phyloP scores from a whole-genome alignment of 2,888 invertebrate species.

The Tinea semifulvella region DNA sequence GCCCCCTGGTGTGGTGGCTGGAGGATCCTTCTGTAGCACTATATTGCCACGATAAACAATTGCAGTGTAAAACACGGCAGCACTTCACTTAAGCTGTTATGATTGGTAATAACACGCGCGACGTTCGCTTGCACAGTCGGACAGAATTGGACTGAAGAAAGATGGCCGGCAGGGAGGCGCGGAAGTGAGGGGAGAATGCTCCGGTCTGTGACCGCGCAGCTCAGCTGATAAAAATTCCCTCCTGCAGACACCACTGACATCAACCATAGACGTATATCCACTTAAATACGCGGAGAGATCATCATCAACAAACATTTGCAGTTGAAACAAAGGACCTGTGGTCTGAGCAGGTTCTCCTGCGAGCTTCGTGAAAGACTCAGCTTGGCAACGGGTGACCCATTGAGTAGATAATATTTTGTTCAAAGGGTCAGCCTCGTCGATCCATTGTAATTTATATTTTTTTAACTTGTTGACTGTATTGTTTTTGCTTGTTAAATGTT shows the following conservation, averaged over 20 bases:
- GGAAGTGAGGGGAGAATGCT: slow-evolving; percentile 12
- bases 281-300: too few species aligned
- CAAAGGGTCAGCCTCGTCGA: too few species aligned
- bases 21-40: not conserved
- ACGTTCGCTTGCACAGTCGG: not conserved
- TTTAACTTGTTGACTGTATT: too few species aligned
- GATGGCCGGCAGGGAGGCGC: slow-evolving; percentile 3
- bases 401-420: too few species aligned
- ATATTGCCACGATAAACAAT: not conserved
- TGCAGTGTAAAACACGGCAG: not conserved
- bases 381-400: too few species aligned
- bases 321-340: too few species aligned
- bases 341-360: too few species aligned
- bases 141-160: slow-evolving; percentile 5
- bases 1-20: slow-evolving; percentile 8
- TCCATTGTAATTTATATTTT: too few species aligned
- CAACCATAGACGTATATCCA: too few species aligned
- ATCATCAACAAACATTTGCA: too few species aligned
- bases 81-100: not conserved
- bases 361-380: too few species aligned
- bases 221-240: slow-evolving; percentile 8
- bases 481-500: too few species aligned
- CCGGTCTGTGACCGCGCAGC: slow-evolving; percentile 9
- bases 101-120: not conserved
- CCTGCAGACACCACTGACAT: not conserved